Percentiles rank a stretch among this genome's conserved stretches.
phyloP scores from a whole-genome alignment of 2,113 vertebrate genomes.

The Phalacrocorax brasilianus region DNA sequence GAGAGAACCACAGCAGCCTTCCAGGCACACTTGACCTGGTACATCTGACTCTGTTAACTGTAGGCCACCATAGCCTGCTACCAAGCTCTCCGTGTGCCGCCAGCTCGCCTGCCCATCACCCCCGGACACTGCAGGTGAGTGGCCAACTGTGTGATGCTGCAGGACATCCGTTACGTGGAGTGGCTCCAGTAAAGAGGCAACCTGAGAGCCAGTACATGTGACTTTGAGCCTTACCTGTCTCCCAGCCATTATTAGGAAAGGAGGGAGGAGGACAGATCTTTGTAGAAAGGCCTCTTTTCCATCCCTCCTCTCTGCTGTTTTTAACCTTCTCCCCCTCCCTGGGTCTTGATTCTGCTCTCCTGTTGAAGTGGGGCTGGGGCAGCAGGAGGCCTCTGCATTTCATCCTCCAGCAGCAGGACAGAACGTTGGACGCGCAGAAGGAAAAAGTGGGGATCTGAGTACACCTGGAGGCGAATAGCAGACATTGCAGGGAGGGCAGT shows the following conservation, averaged over 20 bases:
- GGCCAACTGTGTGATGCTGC: not conserved
- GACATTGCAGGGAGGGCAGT: not conserved
- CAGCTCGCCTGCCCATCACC: not conserved
- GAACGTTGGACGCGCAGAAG: not conserved
- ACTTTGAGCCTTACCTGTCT: not conserved
- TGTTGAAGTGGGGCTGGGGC: not conserved
- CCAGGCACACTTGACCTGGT: not conserved
- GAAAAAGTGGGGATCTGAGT: not conserved
- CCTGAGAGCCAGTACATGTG: accelerated
- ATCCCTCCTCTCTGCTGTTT: not conserved
- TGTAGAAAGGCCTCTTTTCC: not conserved
- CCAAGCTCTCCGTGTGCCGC: too few relatives aligned
- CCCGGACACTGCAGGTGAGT: not conserved
- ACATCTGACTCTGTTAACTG: not conserved
- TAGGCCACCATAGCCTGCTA: not conserved
- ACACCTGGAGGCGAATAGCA: not conserved
- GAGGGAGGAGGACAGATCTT: not conserved
- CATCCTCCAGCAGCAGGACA: not conserved
- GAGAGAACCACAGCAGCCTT: not conserved
- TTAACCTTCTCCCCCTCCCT: not conserved
- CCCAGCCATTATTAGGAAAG: not conserved
- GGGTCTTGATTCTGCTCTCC: not conserved
- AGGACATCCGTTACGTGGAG: not conserved
- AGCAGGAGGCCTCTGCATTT: not conserved
- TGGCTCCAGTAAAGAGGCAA: not conserved